Evolutionary conservation across 2,888 invertebrate genomes (phyloP), one percentile per base, ranked within the genome.

Genomic region (Bursaphelenchus okinawaensis): DNA sequence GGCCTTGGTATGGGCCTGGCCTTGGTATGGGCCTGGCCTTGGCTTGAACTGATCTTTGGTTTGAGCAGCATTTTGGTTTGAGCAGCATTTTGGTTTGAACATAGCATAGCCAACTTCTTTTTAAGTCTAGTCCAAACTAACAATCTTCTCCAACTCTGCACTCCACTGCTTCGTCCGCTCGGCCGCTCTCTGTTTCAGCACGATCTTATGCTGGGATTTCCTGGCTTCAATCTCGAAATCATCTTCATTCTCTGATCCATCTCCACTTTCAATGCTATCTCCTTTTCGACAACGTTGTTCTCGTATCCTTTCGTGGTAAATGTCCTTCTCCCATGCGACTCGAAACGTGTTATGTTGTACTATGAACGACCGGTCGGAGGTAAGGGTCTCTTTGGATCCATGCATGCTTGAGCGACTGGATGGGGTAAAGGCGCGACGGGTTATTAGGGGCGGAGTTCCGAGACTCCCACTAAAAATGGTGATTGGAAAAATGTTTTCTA

Each of bases 311-410:
- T 59, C 60, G 22, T 19, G 26, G 54, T 61, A 64, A n/a, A 62
- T 52, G 12, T 64, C 64, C 19, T 62, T 64, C 24, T 64, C 64
- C 64, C 64, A 64, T 0, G 64, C 64, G 12, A 64, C 64, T 26
- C 60, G 59, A 8, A 64, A 29, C 19, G 64, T 63, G 52, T 52
- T 64, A 54, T 63, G 64, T 1, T 61, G 52, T 22, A 64, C 64
- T 22, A 64, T 52, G 54, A 64, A 64, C 40, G 59, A 61, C 22
- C 60, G 51, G 19, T 64, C 64, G 52, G 59, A 61, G n/a, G 62
- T 55, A 3, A 59, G 52, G 24, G 60, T 59, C 4, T 59, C 52
- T n/a, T 56, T 56, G 29, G 57, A 56, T 9, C 24, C 57, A 50
- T 20, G 20, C 1, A 59, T 6, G 6, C 60, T 59, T 8, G 23